Evolutionary conservation across 2,797 vertebrate species (phyloP).

Genomic region (Chaetophractus vellerosus): DNA sequence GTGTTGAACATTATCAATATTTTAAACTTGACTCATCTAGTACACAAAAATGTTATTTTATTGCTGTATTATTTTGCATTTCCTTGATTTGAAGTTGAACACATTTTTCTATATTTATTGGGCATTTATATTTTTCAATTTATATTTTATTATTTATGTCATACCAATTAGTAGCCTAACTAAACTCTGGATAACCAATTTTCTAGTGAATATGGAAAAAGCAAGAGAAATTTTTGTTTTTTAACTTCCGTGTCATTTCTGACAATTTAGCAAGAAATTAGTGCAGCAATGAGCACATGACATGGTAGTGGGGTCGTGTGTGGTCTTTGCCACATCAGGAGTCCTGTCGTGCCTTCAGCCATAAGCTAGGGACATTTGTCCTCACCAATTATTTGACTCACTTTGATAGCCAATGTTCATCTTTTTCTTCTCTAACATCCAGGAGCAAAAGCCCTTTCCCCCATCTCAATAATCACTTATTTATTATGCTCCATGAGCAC

Average conservation of each 20-base stretch:
- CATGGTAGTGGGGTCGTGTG: not conserved
- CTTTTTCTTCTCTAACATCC: slow-evolving; percentile 46
- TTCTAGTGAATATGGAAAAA: not conserved
- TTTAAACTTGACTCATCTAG: slow-evolving; percentile 29
- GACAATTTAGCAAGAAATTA: not conserved
- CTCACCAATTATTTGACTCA: slow-evolving; percentile 14
- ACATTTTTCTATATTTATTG: not conserved
- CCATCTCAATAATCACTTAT: slow-evolving; percentile 63
- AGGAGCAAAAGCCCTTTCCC: slow-evolving; percentile 55
- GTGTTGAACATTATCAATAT: not conserved
- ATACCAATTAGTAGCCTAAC: not conserved
- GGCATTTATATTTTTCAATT: not conserved
- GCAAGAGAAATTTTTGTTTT: not conserved
- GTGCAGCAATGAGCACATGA: not conserved
- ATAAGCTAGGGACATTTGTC: slow-evolving; percentile 52
- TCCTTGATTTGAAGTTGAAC: slow-evolving; percentile 17
- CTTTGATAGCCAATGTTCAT: slow-evolving; percentile 26
- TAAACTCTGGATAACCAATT: not conserved
- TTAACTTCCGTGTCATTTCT: not conserved
- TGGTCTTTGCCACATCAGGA: slow-evolving; percentile 37
- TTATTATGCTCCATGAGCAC: slow-evolving; percentile 81
- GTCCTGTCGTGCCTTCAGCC: not conserved
- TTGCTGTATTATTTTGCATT: slow-evolving; percentile 12
- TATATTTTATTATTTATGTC: not conserved
- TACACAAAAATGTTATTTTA: slow-evolving; percentile 7